Evolutionary conservation across 2,888 invertebrate genomes (phyloP).

Genomic region (Volucella zonaria): DNA sequence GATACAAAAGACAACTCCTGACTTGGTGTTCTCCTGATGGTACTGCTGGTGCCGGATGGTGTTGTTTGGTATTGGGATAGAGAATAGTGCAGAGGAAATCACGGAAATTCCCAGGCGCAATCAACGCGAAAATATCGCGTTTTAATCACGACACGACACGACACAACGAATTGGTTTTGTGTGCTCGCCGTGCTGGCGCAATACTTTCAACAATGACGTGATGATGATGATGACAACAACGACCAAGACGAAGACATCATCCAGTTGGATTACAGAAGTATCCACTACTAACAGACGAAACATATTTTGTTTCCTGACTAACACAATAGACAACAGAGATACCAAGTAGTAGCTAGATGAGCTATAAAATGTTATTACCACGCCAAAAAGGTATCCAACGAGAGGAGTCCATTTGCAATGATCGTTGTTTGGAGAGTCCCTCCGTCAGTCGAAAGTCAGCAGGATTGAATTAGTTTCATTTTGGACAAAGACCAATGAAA

Average conservation of each 20-base stretch:
- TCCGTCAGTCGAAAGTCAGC: conserved; percentile 22
- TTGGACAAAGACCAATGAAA: conserved; percentile 15
- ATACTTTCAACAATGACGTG: conserved; percentile 41
- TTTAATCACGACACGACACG: conserved; percentile 74
- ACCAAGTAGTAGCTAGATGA: conserved; percentile 48
- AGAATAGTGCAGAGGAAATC: conserved; percentile 52
- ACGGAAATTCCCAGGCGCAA: conserved; percentile 70
- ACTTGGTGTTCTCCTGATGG: too few relatives aligned
- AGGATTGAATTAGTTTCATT: conserved; percentile 44
- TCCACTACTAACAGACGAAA: conserved; percentile 66
- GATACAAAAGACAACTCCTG: conserved; percentile 49
- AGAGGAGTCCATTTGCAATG: conserved; percentile 68
- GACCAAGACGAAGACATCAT: conserved; percentile 70
- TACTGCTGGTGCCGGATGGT: neutral
- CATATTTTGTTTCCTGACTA: conserved; percentile 50
- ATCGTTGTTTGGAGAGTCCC: conserved; percentile 18
- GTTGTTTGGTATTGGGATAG: conserved; percentile 21
- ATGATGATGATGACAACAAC: conserved; percentile 51
- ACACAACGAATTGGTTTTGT: conserved; percentile 62
- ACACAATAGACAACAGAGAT: conserved; percentile 47
- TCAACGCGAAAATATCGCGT: conserved; percentile 73
- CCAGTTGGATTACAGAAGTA: conserved; percentile 59
- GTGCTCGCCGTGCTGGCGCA: conserved; percentile 16
- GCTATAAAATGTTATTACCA: conserved; percentile 72
- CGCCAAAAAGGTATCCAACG: conserved; percentile 46